These are phyloP conservation scores for Cosmia pyralina DNA, from an alignment of 2,888 invertebrate species.

Conservation along the genomic window DNA sequence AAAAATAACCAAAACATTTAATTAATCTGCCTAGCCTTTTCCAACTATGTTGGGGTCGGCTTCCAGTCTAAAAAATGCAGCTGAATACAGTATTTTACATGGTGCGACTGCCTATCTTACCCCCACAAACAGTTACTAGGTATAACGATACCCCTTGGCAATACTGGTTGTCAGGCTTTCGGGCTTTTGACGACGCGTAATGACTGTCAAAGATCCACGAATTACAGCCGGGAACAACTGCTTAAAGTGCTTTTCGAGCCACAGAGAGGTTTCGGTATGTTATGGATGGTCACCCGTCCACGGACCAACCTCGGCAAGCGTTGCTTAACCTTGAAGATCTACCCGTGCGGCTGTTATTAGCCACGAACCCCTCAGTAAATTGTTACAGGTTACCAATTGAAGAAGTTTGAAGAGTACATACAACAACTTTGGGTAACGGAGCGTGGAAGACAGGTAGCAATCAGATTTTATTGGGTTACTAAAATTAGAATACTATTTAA, in stretches of 20 bases:
- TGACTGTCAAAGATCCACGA: too few relatives aligned
- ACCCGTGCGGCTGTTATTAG: background rate
- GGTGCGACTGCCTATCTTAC: background rate
- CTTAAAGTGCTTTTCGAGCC: background rate
- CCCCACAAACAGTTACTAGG: background rate
- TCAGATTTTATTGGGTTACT: background rate
- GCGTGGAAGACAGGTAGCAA: constrained; percentile 85
- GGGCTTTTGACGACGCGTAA: background rate
- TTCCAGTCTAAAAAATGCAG: too few relatives aligned
- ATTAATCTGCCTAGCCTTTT: too few relatives aligned
- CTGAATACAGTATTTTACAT: too few relatives aligned
- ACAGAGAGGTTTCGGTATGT: too few relatives aligned
- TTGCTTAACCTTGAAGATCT: too few relatives aligned
- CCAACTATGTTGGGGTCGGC: too few relatives aligned
- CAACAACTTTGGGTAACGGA: constrained; percentile 87
- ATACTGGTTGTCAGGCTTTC: background rate
- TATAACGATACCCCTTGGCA: background rate
- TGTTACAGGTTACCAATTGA: constrained; percentile 83
- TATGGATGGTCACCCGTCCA: too few relatives aligned
- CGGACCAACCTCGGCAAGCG: background rate
- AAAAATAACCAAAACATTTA: background rate
- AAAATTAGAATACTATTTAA: background rate
- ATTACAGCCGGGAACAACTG: too few relatives aligned
- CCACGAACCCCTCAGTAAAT: background rate
- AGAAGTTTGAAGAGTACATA: constrained; percentile 87